Percentiles rank a stretch among this genome's conserved stretches.
phyloP scores from a whole-genome alignment of 2,888 invertebrate genomes.

The Unio delphinus region DNA sequence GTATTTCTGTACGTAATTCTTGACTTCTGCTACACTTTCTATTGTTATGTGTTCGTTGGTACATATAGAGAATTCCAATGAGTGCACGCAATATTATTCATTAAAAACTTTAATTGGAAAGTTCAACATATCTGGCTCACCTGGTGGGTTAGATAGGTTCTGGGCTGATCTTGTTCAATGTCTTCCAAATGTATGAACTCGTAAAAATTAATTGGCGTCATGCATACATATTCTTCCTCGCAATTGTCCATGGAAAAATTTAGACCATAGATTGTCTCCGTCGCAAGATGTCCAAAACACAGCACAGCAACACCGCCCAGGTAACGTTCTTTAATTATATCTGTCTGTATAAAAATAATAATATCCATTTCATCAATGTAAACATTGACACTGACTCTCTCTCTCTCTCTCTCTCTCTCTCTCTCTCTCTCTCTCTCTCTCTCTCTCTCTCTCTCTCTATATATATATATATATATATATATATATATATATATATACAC shows the following conservation, averaged over 20 bases:
- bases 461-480: no score
- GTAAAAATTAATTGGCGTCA: constrained; percentile 31
- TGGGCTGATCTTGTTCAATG: constrained; percentile 19
- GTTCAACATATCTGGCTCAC: constrained; percentile 9
- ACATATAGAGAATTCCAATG: no score
- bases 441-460: no score
- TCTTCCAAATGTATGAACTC: constrained; percentile 34
- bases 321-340: constrained; percentile 24
- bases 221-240: constrained; percentile 20
- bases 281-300: constrained; percentile 31
- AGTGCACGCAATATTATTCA: no score
- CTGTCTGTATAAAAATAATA: constrained; percentile 12
- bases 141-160: constrained; percentile 25
- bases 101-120: background rate
- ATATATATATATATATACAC: no score
- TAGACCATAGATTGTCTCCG: constrained; percentile 32
- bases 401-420: no score
- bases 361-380: background rate
- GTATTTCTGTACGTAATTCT: no score
- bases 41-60: no score
- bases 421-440: no score
- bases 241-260: constrained; percentile 19
- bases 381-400: no score
- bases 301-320: constrained; percentile 19
- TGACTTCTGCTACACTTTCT: no score